Conservation (phyloP, 2,888 invertebrate genomes). For the Tenodera sinensis region DNA sequence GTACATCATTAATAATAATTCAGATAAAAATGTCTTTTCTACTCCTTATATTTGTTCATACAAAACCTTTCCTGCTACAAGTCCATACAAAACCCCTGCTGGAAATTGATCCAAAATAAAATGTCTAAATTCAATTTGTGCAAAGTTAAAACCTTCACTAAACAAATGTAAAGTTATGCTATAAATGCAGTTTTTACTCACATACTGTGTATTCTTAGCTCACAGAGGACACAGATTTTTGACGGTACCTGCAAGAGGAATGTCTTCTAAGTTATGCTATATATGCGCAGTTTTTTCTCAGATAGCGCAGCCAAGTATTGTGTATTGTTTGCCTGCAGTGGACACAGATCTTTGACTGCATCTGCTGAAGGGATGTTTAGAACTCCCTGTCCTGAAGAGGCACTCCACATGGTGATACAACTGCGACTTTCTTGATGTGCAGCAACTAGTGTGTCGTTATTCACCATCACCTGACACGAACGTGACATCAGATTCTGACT, state of each 20-base stretch:
- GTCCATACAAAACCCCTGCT: background rate
- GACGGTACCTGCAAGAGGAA: too few species aligned
- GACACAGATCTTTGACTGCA: constrained; percentile 64
- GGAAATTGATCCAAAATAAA: background rate
- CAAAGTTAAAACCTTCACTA: background rate
- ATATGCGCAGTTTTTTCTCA: constrained; percentile 59
- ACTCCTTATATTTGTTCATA: background rate
- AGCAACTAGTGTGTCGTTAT: constrained; percentile 59
- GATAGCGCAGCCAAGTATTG: constrained; percentile 62
- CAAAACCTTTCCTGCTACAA: background rate
- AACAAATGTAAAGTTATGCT: background rate
- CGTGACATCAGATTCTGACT: constrained; percentile 64
- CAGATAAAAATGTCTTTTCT: background rate
- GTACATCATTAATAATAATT: background rate
- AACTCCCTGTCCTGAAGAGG: constrained; percentile 51
- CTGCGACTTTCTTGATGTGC: constrained; percentile 71
- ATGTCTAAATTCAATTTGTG: background rate
- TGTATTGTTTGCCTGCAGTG: constrained; percentile 52
- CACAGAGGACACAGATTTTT: too few species aligned
- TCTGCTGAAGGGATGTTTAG: constrained; percentile 60
- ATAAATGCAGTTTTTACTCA: constrained; percentile 57
- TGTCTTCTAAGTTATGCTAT: background rate
- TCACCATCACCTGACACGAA: constrained; percentile 56
- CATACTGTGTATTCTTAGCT: too few species aligned
- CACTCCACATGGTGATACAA: constrained; percentile 61